A percentile compares a stretch with the other conserved stretches of the same genome.
phyloP scores from a whole-genome alignment of 1,140 invertebrate species.

The Anastrepha ludens region DNA sequence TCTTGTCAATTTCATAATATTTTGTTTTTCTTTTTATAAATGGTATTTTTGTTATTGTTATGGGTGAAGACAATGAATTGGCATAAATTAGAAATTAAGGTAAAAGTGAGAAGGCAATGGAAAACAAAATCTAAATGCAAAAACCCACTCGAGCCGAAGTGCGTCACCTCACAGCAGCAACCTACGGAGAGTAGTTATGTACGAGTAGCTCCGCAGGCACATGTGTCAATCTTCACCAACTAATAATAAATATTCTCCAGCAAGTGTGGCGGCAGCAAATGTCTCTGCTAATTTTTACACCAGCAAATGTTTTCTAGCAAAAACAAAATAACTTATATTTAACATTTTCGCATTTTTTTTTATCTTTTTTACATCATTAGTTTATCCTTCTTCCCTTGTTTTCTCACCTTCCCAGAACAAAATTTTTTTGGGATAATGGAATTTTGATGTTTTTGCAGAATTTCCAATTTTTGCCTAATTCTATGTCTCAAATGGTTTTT shows the following conservation, averaged over 20 bases:
- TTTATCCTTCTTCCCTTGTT: background rate
- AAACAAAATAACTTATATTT: background rate
- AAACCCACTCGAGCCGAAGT: background rate
- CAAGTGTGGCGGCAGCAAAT: background rate
- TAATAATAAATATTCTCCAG: conserved; percentile 5
- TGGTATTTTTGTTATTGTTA: conserved; percentile 5
- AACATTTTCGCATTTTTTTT: background rate
- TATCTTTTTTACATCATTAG: background rate
- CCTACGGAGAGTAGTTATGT: background rate
- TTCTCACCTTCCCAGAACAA: background rate
- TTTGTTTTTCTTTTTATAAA: background rate
- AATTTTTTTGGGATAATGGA: conserved; percentile 9
- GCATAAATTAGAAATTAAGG: conserved; percentile 50
- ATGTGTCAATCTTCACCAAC: conserved; percentile 13
- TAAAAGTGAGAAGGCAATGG: background rate
- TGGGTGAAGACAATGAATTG: conserved; percentile 16
- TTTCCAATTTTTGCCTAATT: conserved; percentile 44
- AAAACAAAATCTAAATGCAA: background rate
- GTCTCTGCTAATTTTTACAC: background rate
- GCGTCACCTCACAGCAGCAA: background rate
- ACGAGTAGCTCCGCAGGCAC: background rate
- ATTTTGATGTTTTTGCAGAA: conserved; percentile 34
- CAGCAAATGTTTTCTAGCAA: conserved; percentile 4
- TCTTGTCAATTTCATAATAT: conserved; percentile 69
- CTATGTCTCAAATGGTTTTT: background rate